Base-by-base conservation (phyloP, 2,797 vertebrate species). In the Poeciliopsis paucimaculata region DNA sequence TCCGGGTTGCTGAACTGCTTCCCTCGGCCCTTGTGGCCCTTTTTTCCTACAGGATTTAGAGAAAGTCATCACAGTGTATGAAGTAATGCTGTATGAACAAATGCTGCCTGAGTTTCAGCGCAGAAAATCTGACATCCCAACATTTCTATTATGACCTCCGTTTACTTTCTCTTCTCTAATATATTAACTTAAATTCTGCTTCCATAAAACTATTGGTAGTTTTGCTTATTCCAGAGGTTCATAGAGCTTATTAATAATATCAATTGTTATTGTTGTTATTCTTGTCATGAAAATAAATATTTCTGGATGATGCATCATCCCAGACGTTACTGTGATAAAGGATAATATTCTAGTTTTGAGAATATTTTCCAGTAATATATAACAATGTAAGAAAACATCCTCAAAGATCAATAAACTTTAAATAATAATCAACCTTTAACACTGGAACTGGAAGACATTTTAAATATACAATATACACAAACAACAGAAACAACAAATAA, bases 1-100 rank as follows among this genome's bases (percentile, higher is more conserved):
- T 96, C 96, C 0, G 96, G 96, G 83, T 96, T 96, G 91, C 95
- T 96, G 86, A 96, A 96, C 83, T 96, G 95, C 90, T 96, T 96
- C 73, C 95, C 95, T 72, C 96, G 87, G 83, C 96, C 96, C 83
- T 96, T 96, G 84, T 96, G 95, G 74, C 95, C 91, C 75, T 95
- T 96, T 92, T 95, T 96, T 0, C 96, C 96, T 96, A 78, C 43
- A 86, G 82, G 26, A 78, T 45, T 45, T 45, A 8, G 5, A 28
- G 36, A 28, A 13, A 43, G 57, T 36, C 3, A 23, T 71, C 7
- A 45, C 15, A n/a, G 66, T 68, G 66, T 41, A 26, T 68, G 39
- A 68, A 68, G 46, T 47, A 18, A 47, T 5, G 46, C 46, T 18
- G 15, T 7, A 49, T 20, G 49, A 51, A 51, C 47, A 49, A 49